Base-by-base conservation (phyloP, 2,797 vertebrate genomes). In the Sandelia bainsii region DNA sequence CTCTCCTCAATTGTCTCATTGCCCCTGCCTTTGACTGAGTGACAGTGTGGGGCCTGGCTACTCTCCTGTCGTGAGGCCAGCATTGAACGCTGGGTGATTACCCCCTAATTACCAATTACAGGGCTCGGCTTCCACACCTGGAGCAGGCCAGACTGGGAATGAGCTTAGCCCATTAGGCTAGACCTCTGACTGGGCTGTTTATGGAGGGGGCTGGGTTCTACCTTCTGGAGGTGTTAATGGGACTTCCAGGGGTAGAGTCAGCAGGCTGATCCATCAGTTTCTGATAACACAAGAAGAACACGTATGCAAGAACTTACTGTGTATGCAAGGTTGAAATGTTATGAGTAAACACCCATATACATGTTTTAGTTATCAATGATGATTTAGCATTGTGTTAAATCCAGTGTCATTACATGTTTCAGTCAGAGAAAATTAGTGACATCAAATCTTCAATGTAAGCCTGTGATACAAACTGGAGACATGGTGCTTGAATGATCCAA, bases 31-130 rank as follows among this genome's bases (percentile, higher is more conserved):
- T 78, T 62, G 71, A 83, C 75, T 84, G 84, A 90, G 85, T 84
- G 89, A 84, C 88, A 84, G 86, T 74, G 80, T 84, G 71, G 79
- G 83, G 88, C 78, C 85, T 53, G 75, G 81, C 71, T 53, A 73
- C 84, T 86, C 84, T 87, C 89, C 87, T 90, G 83, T 86, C 72
- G 75, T 80, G 78, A 86, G 85, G 88, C 77, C 84, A 68, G 72
- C 82, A 80, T 61, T 72, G 79, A 91, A 83, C 65, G 52, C 72
- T 53, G 85, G 87, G 87, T 93, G 92, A 93, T 92, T 92, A 89
- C 88, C 91, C 90, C 72, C 89, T 94, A 93, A 95, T 94, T 93
- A 94, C 93, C 93, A 94, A 95, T 94, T 93, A 94, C 63, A 67
- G 85, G 75, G 82, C 86, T 85, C 72, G 54, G 77, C 87, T 78